A percentile compares a stretch with the other conserved stretches of the same genome.
Evolutionary conservation across 2,797 vertebrate species (phyloP).

Genomic region (Rhinogobio ventralis): DNA sequence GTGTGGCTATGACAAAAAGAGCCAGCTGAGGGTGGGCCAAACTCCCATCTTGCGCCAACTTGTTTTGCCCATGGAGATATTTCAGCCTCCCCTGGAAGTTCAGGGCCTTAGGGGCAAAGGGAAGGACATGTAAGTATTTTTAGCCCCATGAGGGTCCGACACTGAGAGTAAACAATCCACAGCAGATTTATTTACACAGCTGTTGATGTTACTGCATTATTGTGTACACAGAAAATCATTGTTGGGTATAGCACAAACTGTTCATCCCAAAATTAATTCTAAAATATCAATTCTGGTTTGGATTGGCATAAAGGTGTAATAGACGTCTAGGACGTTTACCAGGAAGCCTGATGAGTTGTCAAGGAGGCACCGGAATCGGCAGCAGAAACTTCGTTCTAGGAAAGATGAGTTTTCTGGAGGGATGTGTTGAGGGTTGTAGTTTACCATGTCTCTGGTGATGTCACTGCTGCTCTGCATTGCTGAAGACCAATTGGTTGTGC

Average conservation of each 20-base stretch:
- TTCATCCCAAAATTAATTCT: neutral
- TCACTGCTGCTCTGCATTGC: constrained; percentile 67
- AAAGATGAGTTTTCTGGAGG: constrained; percentile 73
- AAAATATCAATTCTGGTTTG: neutral
- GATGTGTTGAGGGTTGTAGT: constrained; percentile 68
- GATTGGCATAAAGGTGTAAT: neutral
- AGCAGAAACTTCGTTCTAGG: constrained; percentile 84
- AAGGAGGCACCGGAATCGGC: constrained; percentile 85
- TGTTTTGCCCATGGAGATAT: constrained; percentile 78
- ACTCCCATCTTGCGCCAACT: constrained; percentile 64
- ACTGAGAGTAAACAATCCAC: neutral
- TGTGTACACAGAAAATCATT: neutral
- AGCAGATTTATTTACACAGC: constrained; percentile 21
- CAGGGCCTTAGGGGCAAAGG: constrained; percentile 73
- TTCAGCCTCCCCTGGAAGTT: constrained; percentile 82
- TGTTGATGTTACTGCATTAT: neutral
- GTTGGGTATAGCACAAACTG: neutral
- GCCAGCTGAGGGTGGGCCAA: constrained; percentile 74
- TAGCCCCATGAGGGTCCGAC: neutral
- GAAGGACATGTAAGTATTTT: neutral
- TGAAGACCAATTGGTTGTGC: constrained; percentile 24
- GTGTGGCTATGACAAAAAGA: constrained; percentile 81
- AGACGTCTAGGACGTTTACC: constrained; percentile 68
- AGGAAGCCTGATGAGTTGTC: constrained; percentile 88
- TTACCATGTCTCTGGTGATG: constrained; percentile 69